phyloP scores from a whole-genome alignment of 2,113 vertebrate species.

The Grus americana region DNA sequence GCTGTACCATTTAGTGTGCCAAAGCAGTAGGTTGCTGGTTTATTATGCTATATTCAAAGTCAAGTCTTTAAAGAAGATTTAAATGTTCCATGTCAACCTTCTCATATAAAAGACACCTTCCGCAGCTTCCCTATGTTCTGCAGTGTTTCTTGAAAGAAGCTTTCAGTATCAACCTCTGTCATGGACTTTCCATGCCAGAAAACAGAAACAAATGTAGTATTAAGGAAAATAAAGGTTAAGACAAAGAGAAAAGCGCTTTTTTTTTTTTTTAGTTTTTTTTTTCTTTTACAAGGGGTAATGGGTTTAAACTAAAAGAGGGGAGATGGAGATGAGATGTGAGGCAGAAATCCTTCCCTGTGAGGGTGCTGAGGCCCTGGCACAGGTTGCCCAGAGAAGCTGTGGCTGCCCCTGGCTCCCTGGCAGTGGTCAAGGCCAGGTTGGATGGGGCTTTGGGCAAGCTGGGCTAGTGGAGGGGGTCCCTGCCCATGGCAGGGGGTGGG shows the following conservation, averaged over 20 bases:
- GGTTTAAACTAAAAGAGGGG: too few species aligned
- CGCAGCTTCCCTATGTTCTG: neutral
- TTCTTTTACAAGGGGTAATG: too few species aligned
- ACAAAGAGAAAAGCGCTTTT: neutral
- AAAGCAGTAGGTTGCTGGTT: constrained; percentile 1
- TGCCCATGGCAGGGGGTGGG: too few species aligned
- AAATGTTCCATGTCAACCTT: constrained; percentile 22
- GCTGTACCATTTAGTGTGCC: constrained; percentile 12
- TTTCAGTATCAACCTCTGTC: neutral
- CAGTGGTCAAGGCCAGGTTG: too few species aligned
- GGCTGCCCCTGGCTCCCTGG: too few species aligned
- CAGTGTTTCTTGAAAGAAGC: neutral
- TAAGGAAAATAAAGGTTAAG: neutral
- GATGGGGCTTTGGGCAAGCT: too few species aligned
- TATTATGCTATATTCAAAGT: constrained; percentile 36
- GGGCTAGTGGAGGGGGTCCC: too few species aligned
- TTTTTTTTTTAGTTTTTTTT: too few species aligned
- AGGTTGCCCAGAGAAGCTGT: too few species aligned
- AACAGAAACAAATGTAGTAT: neutral
- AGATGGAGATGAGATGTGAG: too few species aligned
- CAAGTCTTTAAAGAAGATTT: constrained; percentile 31
- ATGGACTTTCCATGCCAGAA: neutral
- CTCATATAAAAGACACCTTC: neutral
- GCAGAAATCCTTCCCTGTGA: too few species aligned
- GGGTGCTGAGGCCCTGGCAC: too few species aligned